Evolutionary conservation across 2,113 vertebrate genomes (phyloP).

Genomic region (Corythornis madagascariensis): DNA sequence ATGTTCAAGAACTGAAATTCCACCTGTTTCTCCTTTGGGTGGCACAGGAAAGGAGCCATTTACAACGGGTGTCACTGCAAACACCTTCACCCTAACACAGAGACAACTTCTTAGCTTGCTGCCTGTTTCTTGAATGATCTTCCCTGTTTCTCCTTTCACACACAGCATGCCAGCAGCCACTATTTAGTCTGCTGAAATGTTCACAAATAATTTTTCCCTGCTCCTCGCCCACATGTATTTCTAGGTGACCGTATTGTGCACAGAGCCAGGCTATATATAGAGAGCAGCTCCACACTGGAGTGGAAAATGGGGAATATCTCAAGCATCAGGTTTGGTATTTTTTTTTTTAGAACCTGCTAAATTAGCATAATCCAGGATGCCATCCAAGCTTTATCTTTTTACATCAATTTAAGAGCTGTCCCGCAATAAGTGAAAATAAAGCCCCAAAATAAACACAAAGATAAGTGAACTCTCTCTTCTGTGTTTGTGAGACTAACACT

Average conservation of each 20-base stretch:
- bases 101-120: neutral
- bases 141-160: neutral
- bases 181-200: constrained; percentile 14
- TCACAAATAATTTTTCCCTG: neutral
- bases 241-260: constrained; percentile 16
- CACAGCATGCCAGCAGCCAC: neutral
- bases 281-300: neutral
- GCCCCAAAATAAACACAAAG: neutral
- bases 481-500: neutral
- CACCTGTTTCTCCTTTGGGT: neutral
- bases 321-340: neutral
- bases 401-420: constrained; percentile 30
- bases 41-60: neutral
- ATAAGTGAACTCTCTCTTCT: neutral
- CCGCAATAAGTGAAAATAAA: constrained; percentile 16
- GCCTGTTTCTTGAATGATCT: neutral
- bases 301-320: neutral
- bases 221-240: constrained; percentile 40
- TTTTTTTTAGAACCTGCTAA: constrained; percentile 6
- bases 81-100: neutral
- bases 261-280: constrained; percentile 17
- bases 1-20: neutral
- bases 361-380: neutral
- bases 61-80: neutral
- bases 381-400: constrained; percentile 3